Percentiles rank a stretch among this genome's conserved stretches.
Conservation (phyloP, 2,797 vertebrate genomes). For the Rallus crepitans region DNA sequence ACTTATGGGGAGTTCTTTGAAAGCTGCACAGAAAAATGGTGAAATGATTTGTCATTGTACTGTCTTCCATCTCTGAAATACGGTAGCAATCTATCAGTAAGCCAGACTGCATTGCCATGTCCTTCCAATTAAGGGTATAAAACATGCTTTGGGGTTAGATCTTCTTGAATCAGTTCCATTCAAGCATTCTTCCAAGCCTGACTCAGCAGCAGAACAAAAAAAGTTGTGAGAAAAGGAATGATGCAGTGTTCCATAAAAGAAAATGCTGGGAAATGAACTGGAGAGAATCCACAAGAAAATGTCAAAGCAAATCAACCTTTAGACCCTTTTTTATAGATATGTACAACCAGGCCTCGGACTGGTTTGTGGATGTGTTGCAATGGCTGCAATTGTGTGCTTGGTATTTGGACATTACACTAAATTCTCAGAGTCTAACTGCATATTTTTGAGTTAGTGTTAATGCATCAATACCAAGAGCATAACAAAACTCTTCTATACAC, state of each 20-base stretch:
- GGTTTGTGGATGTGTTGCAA: not conserved
- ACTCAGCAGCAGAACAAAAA: not conserved
- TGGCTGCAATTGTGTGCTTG: not conserved
- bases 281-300: not conserved
- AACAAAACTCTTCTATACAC: not conserved
- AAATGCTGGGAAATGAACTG: not conserved
- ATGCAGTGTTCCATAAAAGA: not conserved
- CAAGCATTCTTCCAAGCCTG: not conserved
- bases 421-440: not conserved
- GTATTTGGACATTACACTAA: not conserved
- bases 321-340: not conserved
- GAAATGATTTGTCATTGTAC: not conserved
- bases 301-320: not conserved
- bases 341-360: not conserved
- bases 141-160: not conserved
- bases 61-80: not conserved
- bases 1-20: not conserved
- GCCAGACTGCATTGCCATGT: not conserved
- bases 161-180: not conserved
- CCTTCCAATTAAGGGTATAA: conserved; percentile 2
- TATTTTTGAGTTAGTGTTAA: not conserved
- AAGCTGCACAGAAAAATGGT: not conserved
- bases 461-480: not conserved
- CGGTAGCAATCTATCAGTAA: not conserved
- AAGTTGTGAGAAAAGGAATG: not conserved